phyloP scores from a whole-genome alignment of 2,888 invertebrate species.

The Synanthedon andrenaeformis region DNA sequence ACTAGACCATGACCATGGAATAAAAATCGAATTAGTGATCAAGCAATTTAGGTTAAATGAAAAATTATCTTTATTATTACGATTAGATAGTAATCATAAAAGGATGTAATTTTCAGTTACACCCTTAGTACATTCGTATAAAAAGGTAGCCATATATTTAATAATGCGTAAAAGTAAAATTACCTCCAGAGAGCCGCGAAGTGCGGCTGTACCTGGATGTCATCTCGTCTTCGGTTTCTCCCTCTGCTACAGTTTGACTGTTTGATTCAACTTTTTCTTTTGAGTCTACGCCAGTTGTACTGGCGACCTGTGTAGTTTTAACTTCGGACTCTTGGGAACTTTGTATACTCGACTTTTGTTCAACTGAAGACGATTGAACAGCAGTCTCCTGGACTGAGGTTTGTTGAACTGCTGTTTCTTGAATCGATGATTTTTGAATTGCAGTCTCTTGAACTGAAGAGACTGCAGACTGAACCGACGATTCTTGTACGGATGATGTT shows the following conservation, averaged over 20 bases:
- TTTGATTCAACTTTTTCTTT: constrained; percentile 20
- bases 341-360: background rate
- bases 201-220: constrained; percentile 72
- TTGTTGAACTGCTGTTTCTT: constrained; percentile 14
- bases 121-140: too few relatives aligned
- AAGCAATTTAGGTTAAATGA: too few relatives aligned
- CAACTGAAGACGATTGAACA: constrained; percentile 3
- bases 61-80: too few relatives aligned
- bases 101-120: too few relatives aligned
- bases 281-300: constrained; percentile 22
- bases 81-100: too few relatives aligned
- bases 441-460: background rate
- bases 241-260: constrained; percentile 43
- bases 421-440: constrained; percentile 6
- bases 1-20: too few relatives aligned
- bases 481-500: background rate
- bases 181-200: constrained; percentile 74
- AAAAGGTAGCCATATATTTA: too few relatives aligned
- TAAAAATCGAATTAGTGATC: too few relatives aligned
- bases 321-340: constrained; percentile 1
- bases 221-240: constrained; percentile 53
- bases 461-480: background rate
- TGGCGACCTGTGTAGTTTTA: constrained; percentile 11
- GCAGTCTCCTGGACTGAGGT: constrained; percentile 8
- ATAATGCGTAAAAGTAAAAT: constrained; percentile 6